phyloP scores from a whole-genome alignment of 2,888 invertebrate genomes.

The Zygaena filipendulae region DNA sequence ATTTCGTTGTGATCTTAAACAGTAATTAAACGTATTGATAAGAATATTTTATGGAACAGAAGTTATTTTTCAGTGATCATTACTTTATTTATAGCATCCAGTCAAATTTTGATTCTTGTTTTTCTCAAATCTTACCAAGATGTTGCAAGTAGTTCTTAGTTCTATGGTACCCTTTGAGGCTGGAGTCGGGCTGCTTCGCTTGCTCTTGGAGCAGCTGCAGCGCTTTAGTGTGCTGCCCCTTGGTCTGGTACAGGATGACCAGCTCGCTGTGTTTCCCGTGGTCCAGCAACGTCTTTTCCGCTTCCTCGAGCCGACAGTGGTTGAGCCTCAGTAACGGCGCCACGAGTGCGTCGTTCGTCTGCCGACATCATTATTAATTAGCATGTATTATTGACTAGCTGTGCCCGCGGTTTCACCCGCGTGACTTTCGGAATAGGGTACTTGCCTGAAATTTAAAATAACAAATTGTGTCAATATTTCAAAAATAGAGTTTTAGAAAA shows the following conservation, averaged over 20 bases:
- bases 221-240: constrained; percentile 92
- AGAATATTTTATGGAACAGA: not conserved
- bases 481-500: no score
- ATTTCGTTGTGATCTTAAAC: no score
- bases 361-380: constrained; percentile 10
- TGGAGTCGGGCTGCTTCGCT: constrained; percentile 78
- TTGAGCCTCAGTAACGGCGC: constrained; percentile 91
- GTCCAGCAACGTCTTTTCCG: constrained; percentile 87
- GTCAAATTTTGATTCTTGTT: no score
- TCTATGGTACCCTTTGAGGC: constrained; percentile 80
- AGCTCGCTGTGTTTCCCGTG: constrained; percentile 92
- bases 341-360: constrained; percentile 96
- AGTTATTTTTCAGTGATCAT: no score
- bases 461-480: no score
- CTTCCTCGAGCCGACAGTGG: constrained; percentile 93
- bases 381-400: no score
- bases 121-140: no score
- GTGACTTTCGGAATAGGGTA: no score
- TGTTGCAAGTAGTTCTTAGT: constrained; percentile 93
- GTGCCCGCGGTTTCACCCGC: no score
- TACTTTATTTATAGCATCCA: no score
- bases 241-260: constrained; percentile 95
- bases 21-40: no score
- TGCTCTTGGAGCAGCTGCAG: constrained; percentile 86
- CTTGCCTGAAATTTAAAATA: no score